Conservation (phyloP, 2,113 vertebrate genomes). For the Chaetodon trifascialis region DNA sequence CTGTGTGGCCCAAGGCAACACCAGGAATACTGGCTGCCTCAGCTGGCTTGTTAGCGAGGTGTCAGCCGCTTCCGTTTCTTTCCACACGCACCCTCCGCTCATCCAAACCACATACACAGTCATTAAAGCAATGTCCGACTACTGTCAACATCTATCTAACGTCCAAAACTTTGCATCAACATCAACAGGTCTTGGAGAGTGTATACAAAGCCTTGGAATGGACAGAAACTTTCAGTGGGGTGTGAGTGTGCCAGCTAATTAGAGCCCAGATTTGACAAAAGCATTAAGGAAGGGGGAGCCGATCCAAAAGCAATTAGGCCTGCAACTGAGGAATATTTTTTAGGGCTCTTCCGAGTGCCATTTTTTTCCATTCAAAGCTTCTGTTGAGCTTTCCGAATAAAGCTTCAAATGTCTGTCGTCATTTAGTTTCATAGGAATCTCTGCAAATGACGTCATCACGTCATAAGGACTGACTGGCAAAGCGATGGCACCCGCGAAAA, state of each 20-base stretch:
- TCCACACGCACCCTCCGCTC: background rate
- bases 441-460: background rate
- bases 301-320: background rate
- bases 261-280: slow-evolving; percentile 18
- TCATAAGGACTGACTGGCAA: background rate
- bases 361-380: background rate
- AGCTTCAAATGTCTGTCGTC: no score
- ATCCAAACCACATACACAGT: slow-evolving; percentile 26
- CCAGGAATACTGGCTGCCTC: slow-evolving; percentile 63
- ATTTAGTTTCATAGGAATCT: background rate
- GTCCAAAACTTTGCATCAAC: background rate
- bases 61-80: slow-evolving; percentile 37
- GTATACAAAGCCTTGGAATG: slow-evolving; percentile 13
- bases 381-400: background rate
- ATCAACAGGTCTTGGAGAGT: background rate
- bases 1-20: slow-evolving; percentile 49
- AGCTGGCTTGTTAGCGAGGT: slow-evolving; percentile 61
- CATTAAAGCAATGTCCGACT: slow-evolving; percentile 28
- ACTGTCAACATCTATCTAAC: slow-evolving; percentile 15
- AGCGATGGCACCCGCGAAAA: background rate
- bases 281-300: background rate
- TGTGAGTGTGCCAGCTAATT: background rate
- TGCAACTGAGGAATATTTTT: background rate
- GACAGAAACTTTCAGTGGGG: slow-evolving; percentile 3
- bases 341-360: background rate